Percentiles rank a stretch among this genome's conserved stretches.
Conservation (phyloP, 2,113 vertebrate species). For the Cinclus mexicanus region DNA sequence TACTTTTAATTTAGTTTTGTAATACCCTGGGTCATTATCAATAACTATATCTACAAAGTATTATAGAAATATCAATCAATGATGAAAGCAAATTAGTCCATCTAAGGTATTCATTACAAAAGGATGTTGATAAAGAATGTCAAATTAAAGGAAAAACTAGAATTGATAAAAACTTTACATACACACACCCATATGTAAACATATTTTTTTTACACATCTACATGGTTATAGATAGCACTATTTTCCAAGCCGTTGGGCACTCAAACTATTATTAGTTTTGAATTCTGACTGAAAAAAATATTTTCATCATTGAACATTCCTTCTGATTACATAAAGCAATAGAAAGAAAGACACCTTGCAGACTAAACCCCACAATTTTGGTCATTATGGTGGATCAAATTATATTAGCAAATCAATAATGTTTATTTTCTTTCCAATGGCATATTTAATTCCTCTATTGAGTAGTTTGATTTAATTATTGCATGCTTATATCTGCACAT, state of each 20-base stretch:
- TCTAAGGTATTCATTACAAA: neutral
- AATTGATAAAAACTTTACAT: neutral
- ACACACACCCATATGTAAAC: accelerated
- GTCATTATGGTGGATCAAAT: neutral
- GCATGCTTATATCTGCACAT: neutral
- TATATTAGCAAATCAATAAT: neutral
- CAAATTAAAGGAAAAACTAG: neutral
- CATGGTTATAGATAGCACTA: accelerated
- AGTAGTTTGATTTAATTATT: neutral
- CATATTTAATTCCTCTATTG: neutral
- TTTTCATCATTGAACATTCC: neutral
- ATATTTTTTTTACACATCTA: neutral
- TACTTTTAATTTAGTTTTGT: neutral
- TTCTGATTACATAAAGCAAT: neutral
- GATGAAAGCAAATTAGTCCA: neutral
- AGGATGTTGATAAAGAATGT: neutral
- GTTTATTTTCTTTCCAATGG: neutral
- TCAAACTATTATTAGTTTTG: neutral
- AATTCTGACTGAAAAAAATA: neutral
- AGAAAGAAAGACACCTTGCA: neutral
- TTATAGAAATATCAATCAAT: neutral
- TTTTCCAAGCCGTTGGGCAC: neutral
- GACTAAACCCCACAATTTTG: neutral
- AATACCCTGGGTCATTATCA: neutral
- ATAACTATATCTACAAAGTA: neutral